phyloP scores from a whole-genome alignment of 2,888 invertebrate genomes.

The Hesperia comma region DNA sequence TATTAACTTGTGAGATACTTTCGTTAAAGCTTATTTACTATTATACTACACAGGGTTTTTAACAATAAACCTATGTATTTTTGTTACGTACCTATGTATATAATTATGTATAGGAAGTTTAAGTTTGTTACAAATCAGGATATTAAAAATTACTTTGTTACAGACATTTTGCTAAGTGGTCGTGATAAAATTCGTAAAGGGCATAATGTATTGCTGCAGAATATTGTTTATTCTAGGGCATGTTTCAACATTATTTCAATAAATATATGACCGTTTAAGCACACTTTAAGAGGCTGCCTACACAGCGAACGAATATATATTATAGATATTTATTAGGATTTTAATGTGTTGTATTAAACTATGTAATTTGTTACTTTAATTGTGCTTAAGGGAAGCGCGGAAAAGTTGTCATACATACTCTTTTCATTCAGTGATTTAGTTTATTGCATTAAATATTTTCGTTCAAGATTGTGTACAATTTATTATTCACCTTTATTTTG shows the following conservation, averaged over 20 bases:
- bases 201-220: neutral
- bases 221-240: neutral
- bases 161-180: too few relatives aligned
- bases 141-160: too few relatives aligned
- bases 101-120: too few relatives aligned
- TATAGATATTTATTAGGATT: conserved; percentile 57
- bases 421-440: conserved; percentile 78
- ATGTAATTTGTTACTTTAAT: conserved; percentile 67
- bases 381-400: conserved; percentile 65
- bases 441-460: conserved; percentile 77
- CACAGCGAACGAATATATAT: conserved; percentile 73
- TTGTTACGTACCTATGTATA: too few relatives aligned
- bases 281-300: conserved; percentile 64
- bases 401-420: conserved; percentile 69
- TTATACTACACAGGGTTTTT: too few relatives aligned
- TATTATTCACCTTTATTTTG: conserved; percentile 11
- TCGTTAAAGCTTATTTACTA: too few relatives aligned
- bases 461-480: conserved; percentile 58
- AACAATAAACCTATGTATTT: too few relatives aligned
- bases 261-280: conserved; percentile 10
- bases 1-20: too few relatives aligned
- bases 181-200: too few relatives aligned
- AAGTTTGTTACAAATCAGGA: too few relatives aligned
- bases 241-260: neutral
- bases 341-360: conserved; percentile 63